Evolutionary conservation across 2,113 vertebrate genomes (phyloP), one percentile per base, ranked within the genome.

Genomic region (Sphyrna mokarran): DNA sequence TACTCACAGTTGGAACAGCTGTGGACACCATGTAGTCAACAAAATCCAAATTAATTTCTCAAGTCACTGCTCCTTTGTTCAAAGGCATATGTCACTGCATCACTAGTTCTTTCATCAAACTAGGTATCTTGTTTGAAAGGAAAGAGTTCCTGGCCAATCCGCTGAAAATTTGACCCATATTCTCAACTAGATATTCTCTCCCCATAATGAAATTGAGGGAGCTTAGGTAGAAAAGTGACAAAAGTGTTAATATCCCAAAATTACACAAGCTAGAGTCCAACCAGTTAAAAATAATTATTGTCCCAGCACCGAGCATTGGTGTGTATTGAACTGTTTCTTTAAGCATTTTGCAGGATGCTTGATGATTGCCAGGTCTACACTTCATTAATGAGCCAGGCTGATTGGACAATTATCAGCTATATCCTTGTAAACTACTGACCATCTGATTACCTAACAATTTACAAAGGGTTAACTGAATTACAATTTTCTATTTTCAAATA

Each of bases 21-120:
- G 54, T 66, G 61, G 61, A 61, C 87, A 90, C n/a, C 76, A 80
- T n/a, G 10, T 40, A 83, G 58, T 20, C 89, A 91, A 61, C 89
- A 91, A 63, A n/a, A 29, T 63, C 23, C 58, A 63, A 91, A 66
- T 26, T 91, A 91, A 91, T 91, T 91, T 61, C 89, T 91, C 89
- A 63, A n/a, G 89, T 61, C 89, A 91, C 33, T 91, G 26, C 58
- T 91, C 29, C 26, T 63, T 63, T 91, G 89, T 66, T n/a, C 58
- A 91, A 20, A 0, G 16, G 54, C 54, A 91, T 37, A 63, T 87
- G 6, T 54, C 22, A 26, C 48, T 87, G 10, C 43, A 87, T 87
- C 23, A 86, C 48, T 54, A 54, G 48, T 63, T 63, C 9, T 54
- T 43, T 54, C 54, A 23, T 87, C 54, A 23, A 87, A 8, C 43